phyloP scores from a whole-genome alignment of 2,113 vertebrate species.

The Struthio camelus region DNA sequence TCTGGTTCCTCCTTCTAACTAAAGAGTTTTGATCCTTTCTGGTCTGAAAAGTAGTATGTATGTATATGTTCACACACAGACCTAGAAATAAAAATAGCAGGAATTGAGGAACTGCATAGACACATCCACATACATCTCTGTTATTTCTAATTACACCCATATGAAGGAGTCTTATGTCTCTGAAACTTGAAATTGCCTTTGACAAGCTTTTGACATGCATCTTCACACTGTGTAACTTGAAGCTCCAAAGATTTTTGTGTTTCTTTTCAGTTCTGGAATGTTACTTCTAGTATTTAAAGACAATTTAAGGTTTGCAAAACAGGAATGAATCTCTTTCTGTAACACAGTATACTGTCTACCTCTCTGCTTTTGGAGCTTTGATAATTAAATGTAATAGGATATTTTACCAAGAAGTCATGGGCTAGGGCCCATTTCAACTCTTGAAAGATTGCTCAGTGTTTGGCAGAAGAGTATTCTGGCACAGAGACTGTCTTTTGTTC shows the following conservation, averaged over 20 bases:
- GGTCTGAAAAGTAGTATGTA: accelerated
- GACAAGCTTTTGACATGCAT: neutral
- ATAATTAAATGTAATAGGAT: neutral
- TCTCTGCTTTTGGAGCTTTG: neutral
- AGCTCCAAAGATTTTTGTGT: neutral
- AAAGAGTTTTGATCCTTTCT: neutral
- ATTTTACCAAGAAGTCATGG: neutral
- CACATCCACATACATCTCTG: neutral
- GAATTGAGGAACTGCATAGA: neutral
- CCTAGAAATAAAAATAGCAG: accelerated
- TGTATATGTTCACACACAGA: too few relatives aligned
- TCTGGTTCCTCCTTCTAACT: neutral
- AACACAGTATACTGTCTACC: neutral
- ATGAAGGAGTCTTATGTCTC: neutral
- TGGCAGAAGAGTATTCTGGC: neutral
- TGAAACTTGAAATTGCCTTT: neutral
- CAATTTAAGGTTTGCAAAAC: neutral
- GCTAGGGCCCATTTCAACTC: neutral
- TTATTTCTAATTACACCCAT: neutral
- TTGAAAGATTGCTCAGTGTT: neutral
- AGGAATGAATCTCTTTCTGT: neutral
- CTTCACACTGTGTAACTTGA: neutral
- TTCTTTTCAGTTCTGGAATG: neutral
- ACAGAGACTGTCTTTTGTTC: neutral
- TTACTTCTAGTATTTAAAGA: neutral